Evolutionary conservation across 2,797 vertebrate species (phyloP), one percentile per base, ranked within the genome.

Genomic region (Molossus alvarezi): DNA sequence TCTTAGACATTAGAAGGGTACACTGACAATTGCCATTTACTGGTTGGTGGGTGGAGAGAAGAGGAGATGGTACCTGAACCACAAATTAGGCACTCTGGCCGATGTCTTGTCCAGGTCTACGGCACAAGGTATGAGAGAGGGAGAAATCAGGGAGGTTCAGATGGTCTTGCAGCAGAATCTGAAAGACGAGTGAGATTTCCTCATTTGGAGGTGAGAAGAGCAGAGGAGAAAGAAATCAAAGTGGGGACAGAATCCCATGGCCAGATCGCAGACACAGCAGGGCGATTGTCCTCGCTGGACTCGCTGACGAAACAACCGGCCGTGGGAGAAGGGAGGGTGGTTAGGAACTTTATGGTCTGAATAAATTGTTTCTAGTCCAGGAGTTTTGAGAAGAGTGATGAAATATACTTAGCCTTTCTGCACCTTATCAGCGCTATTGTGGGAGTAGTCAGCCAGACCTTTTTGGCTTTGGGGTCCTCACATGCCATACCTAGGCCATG

Each of bases 361-460:
- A 90, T 95, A 94, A 92, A 62, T 92, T 77, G 95, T 89, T 75
- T 81, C 81, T 95, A 82, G 77, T 89, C 25, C 21, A 91, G 14
- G 37, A 60, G 57, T 86, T 94, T 94, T 83, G 23, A 92, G 81
- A 85, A 95, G 53, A 69, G 29, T 88, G 91, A 75, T 90, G 41
- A 91, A 82, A 95, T 75, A 15, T 60, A 48, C 53, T 91, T 93
- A 94, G 45, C 29, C 83, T 88, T 93, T 82, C 64, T 94, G 41
- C 8, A 83, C n/a, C 33, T 65, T 90, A 53, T 87, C 17, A 6
- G 29, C 45, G 41, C 37, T 73, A 10, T 37, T 58, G 9, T 55
- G 51, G 25, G 58, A 69, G 77, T 71, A 82, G 75, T 65, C 37
- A 69, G 21, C 90, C 45, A 72, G n/a, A 27, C 14, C 2, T 37